phyloP scores from a whole-genome alignment of 2,888 invertebrate genomes.

The Furcula furcula region DNA sequence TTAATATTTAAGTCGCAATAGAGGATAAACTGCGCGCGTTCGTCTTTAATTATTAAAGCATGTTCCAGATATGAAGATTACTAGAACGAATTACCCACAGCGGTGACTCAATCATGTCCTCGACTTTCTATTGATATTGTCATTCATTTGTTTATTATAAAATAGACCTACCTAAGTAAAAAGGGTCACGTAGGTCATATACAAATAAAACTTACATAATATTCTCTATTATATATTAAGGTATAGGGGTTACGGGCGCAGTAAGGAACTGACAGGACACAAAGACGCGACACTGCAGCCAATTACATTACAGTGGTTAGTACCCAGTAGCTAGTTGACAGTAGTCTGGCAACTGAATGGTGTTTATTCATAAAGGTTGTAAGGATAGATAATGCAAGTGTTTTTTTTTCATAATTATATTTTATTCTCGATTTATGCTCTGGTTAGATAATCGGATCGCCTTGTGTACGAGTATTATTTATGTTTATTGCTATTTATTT shows the following conservation, averaged over 20 bases:
- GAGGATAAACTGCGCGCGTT: no score
- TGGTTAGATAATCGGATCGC: no score
- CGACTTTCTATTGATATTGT: slow-evolving; percentile 41
- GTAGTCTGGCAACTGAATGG: no score
- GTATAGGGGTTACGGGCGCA: slow-evolving; percentile 26
- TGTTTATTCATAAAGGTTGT: no score
- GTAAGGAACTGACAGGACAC: slow-evolving; percentile 25
- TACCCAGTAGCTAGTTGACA: no score
- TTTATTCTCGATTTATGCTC: no score
- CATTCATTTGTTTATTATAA: slow-evolving; percentile 40
- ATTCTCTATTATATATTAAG: slow-evolving; percentile 35
- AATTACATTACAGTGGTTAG: no score
- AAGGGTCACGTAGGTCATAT: slow-evolving; percentile 33
- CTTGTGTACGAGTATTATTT: no score
- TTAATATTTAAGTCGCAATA: no score
- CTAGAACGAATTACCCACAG: slow-evolving; percentile 23
- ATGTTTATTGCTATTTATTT: no score
- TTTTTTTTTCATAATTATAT: no score
- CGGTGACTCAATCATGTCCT: slow-evolving; percentile 25
- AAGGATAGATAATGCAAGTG: no score
- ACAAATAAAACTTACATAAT: slow-evolving; percentile 47
- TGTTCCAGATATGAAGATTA: slow-evolving; percentile 11
- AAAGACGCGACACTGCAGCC: slow-evolving; percentile 29
- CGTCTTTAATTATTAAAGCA: slow-evolving; percentile 9
- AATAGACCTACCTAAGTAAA: slow-evolving; percentile 40